Evolutionary conservation across 2,888 invertebrate species (phyloP), one percentile per base, ranked within the genome.

Genomic region (Neria commutata): DNA sequence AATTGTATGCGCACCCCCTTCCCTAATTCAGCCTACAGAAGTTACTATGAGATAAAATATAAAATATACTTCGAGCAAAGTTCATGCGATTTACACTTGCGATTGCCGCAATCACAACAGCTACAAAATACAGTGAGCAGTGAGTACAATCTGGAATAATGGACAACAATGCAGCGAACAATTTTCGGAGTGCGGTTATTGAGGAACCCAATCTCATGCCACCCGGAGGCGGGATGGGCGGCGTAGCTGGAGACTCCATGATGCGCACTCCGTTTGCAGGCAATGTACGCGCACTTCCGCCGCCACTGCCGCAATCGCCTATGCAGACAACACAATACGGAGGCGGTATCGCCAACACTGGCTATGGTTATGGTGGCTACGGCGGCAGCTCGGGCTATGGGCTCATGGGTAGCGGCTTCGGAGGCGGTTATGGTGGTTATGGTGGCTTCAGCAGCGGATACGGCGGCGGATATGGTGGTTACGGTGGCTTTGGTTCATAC

Each of bases 251-350:
- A 5, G 67, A 64, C 24, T 58, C 61, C 5, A 54, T 74, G 26
- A 64, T 79, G 55, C 74, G 75, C 48, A 80, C 80, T 0, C 77
- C 78, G 0, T 65, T 72, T 21, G 70, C 65, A 1, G 81, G 79
- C 0, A 76, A 77, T 64, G 73, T 80, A 1, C 70, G 76, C 25
- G 64, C 72, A 10, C 61, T 77, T 8, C 66, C 74, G 1, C 71
- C 75, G 8, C 71, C 76, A 17, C 21, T 69, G 14, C 70, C 73
- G 1, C 71, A 70, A 26, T 66, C 68, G 1, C 64, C 68, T 26
- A 48, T 46, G 6, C 72, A 67, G 17, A 62, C 62, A 23, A 34
- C 49, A 1, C 62, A 63, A n/a, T 62, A 58, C 25, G 46, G 21
- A 0, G 56, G 59, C 5, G 3, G 29, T 16, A 19, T 25, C n/a